These are phyloP conservation scores for Mus musculus DNA, from an alignment of 2,113 vertebrate genomes.

Conservation along the genomic window GRCm39 chr9:71385501-71386000, in stretches of 20 bases:
- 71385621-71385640: neutral
- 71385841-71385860: conserved; percentile 50
- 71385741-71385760: conserved; percentile 52
- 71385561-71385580: neutral
- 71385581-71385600: neutral
- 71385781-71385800: conserved; percentile 42
- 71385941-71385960: neutral
- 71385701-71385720: conserved; percentile 31
- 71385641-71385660: neutral
- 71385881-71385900: conserved; percentile 12
- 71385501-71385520: conserved; percentile 20
- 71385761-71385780: conserved; percentile 72
- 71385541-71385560: neutral
- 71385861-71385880: neutral
- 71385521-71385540: neutral
- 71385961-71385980: neutral
- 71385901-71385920: neutral
- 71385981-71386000: neutral
- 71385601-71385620: neutral
- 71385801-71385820: conserved; percentile 47
- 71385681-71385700: neutral
- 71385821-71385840: conserved; percentile 57
- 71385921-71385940: neutral
- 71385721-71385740: conserved; percentile 52
- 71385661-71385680: neutral